phyloP scores from a whole-genome alignment of 2,797 vertebrate species.

The Clamator glandarius region DNA sequence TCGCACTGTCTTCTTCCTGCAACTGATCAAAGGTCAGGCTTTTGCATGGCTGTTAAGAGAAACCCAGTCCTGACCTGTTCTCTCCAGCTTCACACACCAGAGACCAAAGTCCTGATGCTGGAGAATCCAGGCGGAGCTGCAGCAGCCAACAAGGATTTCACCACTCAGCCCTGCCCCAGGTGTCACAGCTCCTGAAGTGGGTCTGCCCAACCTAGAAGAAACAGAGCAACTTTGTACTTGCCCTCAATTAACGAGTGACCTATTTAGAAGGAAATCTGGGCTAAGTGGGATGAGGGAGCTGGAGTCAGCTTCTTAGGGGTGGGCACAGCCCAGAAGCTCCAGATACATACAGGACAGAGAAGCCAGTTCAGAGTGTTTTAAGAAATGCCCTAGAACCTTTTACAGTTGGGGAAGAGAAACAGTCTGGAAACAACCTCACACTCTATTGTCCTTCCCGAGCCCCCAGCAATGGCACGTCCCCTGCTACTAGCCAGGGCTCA shows the following conservation, averaged over 20 bases:
- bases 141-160: not conserved
- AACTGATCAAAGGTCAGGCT: not conserved
- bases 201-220: not conserved
- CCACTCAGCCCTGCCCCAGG: not conserved
- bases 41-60: not conserved
- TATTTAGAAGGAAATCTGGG: slow-evolving; percentile 55
- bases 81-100: not conserved
- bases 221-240: slow-evolving; percentile 37
- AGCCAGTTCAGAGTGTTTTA: not conserved
- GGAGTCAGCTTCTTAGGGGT: not conserved
- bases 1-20: not conserved
- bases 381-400: not conserved
- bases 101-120: not conserved
- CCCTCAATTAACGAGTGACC: slow-evolving; percentile 44
- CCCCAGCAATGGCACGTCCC: not conserved
- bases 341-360: not conserved
- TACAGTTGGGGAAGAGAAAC: not conserved
- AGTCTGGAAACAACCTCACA: rapidly evolving
- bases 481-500: not conserved
- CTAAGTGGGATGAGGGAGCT: slow-evolving; percentile 48
- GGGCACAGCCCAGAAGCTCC: not conserved
- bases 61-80: not conserved
- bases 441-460: not conserved
- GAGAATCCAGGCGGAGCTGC: not conserved
- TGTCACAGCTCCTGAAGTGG: not conserved